Evolutionary conservation across 2,113 vertebrate genomes (phyloP).

Genomic region (Pristiophorus japonicus): DNA sequence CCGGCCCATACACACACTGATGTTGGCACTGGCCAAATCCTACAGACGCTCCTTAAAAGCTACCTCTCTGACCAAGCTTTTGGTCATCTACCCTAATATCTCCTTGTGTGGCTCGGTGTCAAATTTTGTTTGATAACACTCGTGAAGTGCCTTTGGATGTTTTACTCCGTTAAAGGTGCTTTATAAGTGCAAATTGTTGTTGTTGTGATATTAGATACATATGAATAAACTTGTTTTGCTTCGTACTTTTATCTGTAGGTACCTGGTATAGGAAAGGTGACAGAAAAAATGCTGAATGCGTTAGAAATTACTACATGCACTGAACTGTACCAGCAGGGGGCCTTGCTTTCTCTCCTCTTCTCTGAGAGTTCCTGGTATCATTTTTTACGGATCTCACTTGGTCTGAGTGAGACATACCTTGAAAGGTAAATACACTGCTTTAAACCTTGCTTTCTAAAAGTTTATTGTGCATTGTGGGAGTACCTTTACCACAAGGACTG

Average conservation of each 20-base stretch:
- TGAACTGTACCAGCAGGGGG: slow-evolving; percentile 81
- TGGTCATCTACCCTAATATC: neutral
- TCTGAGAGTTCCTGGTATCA: slow-evolving; percentile 81
- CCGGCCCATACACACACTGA: too few species aligned
- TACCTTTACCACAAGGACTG: too few species aligned
- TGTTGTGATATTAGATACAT: neutral
- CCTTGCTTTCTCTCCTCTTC: slow-evolving; percentile 79
- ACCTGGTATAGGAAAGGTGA: slow-evolving; percentile 89
- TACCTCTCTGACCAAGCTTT: neutral
- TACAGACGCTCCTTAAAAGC: neutral
- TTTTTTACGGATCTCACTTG: slow-evolving; percentile 81
- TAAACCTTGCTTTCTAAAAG: neutral
- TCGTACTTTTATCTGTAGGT: slow-evolving; percentile 60
- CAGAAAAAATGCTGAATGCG: slow-evolving; percentile 89
- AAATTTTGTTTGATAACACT: neutral
- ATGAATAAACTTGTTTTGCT: neutral
- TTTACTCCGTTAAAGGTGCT: neutral
- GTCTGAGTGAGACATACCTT: slow-evolving; percentile 75
- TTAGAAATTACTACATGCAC: slow-evolving; percentile 77
- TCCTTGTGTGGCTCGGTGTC: neutral
- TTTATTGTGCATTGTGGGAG: neutral
- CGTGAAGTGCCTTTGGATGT: neutral
- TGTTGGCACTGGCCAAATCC: too few species aligned
- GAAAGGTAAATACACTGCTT: slow-evolving; percentile 61
- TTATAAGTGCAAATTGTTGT: neutral